Evolutionary conservation across 2,797 vertebrate genomes (phyloP).

Genomic region (Rhynchotus rufescens): DNA sequence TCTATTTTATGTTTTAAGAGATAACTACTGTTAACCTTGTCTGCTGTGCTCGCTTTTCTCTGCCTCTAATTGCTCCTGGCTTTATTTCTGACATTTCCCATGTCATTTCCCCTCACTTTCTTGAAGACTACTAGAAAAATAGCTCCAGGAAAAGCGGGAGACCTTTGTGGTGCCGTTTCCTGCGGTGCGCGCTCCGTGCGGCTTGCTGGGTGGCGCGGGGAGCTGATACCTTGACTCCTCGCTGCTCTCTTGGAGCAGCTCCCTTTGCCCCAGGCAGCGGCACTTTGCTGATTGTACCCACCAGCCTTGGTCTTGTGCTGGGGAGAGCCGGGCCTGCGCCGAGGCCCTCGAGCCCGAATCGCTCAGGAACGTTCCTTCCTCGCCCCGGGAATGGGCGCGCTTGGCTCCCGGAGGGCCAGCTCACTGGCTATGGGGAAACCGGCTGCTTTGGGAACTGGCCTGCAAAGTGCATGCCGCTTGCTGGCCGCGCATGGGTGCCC

Average conservation of each 20-base stretch:
- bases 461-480: not conserved
- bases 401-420: rapidly evolving
- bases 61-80: conserved; percentile 69
- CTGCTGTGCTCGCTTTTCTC: conserved; percentile 45
- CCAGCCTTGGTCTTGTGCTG: not conserved
- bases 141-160: conserved; percentile 30
- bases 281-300: not conserved
- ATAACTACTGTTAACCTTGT: conserved; percentile 64
- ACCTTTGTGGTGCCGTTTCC: not conserved
- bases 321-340: not conserved
- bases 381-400: not conserved
- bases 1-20: conserved; percentile 58
- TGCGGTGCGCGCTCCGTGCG: not conserved
- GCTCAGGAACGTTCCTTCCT: rapidly evolving
- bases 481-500: rapidly evolving
- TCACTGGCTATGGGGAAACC: rapidly evolving
- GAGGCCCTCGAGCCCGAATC: not conserved
- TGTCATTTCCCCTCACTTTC: conserved; percentile 69
- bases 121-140: conserved; percentile 50
- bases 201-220: not conserved
- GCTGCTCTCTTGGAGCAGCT: not conserved
- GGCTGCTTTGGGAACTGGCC: not conserved
- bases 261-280: not conserved
- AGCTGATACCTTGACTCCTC: not conserved
- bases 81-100: conserved; percentile 75